Evolutionary conservation across 53 echinoderm and acorn worm species (phyloP).

Genomic region (Patiria pectinifera): DNA sequence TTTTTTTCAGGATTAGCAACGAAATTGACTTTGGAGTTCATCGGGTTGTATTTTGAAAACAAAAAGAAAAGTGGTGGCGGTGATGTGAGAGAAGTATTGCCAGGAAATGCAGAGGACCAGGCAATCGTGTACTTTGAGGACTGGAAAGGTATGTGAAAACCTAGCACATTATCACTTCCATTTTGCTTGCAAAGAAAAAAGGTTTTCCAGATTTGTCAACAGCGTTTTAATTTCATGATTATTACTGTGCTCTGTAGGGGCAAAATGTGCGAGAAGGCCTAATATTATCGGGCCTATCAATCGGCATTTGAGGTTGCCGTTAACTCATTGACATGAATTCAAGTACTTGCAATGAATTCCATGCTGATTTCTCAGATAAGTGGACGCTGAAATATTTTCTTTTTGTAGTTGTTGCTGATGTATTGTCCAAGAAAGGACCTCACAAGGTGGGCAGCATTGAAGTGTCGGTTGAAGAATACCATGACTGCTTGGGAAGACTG

Average conservation of each 20-base stretch:
- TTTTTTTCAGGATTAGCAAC: conserved; percentile 15
- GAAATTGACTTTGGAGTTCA: conserved; percentile 9
- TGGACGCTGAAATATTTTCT: not conserved
- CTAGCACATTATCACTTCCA: not conserved
- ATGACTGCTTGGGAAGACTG: conserved; percentile 51
- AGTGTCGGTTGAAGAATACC: conserved; percentile 33
- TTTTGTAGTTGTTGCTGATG: conserved; percentile 31
- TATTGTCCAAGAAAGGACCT: conserved; percentile 10
- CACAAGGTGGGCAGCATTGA: conserved; percentile 22
- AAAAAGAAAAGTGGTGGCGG: conserved; percentile 63
- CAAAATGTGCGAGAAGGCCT: no score
- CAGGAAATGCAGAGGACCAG: not conserved
- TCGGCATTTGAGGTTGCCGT: no score
- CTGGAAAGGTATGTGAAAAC: conserved; percentile 31
- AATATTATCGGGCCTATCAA: no score
- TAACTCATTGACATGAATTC: no score
- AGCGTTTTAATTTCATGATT: no score
- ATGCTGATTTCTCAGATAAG: no score
- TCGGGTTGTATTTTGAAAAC: conserved; percentile 67
- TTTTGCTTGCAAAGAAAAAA: not conserved
- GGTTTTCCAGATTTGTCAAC: no score
- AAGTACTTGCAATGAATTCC: no score
- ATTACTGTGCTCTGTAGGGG: no score
- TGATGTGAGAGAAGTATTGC: conserved; percentile 30
- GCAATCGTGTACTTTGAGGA: conserved; percentile 65